Base-by-base conservation (phyloP, 2,888 invertebrate genomes). In the Leuctra nigra region DNA sequence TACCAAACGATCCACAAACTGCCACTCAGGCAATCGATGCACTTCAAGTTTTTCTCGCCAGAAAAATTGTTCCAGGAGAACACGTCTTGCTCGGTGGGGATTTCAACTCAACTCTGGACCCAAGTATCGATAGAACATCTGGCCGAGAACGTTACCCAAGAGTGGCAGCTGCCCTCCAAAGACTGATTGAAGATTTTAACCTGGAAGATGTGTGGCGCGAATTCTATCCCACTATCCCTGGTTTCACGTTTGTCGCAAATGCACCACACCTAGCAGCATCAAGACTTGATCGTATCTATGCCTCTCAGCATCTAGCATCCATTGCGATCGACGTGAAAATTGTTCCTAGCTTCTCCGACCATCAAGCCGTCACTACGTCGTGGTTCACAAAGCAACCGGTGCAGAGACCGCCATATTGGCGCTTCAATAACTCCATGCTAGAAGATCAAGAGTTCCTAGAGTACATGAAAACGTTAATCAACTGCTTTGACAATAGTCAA, bases 321-420 rank as follows among this genome's bases (percentile, higher is more conserved):
- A 2, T 7, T 6, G 39, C 20, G 2, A 4, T 20, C 7, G 20
- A 11, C 39, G 11, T 39, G 4, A 16, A 39, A 18, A 20, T 39
- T 2, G 16, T 16, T 7, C 39, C 39, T 18, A 20, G 18, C 2
- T 39, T 39, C n/a, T 39, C 39, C 2, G 39, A 39, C 16, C 39
- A 39, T 11, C 39, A 18, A 13, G 39, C 39, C 4, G 13, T 39
- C 3, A 4, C 18, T 18, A 11, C 20, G 18, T 6, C 7, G 4
- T 11, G 16, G 16, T 18, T 7, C 16, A 39, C 39, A 2, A 13
- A 7, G 2, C 3, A 7, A 11, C 39, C 39, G 1, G 20, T 18
- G n/a, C 16, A n/a, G 2, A 4, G 39, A 39, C 39, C 39, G 4
- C 47, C 47, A n/a, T 47, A 47, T 25, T 47, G 47, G 47, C 47